A percentile compares a stretch with the other conserved stretches of the same genome.
Evolutionary conservation across 2,888 invertebrate species (phyloP).

Genomic region (Busseola fusca): DNA sequence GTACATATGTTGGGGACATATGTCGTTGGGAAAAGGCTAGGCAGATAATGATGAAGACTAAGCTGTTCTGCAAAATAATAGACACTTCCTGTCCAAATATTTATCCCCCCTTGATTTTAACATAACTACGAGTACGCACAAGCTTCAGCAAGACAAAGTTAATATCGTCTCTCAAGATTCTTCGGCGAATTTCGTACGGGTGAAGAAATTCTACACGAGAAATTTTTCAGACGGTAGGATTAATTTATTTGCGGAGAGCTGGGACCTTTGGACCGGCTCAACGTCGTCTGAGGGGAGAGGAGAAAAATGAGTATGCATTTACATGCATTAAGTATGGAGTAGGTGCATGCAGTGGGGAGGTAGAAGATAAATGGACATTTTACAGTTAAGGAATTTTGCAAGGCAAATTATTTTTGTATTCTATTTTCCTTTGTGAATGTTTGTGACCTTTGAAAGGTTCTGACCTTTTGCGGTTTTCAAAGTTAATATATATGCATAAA

Average conservation of each 20-base stretch:
- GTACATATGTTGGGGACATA: no score
- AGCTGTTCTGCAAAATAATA: background rate
- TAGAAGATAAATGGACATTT: conserved; percentile 33
- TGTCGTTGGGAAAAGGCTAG: no score
- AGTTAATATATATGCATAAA: background rate
- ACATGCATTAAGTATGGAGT: conserved; percentile 52
- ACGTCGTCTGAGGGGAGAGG: conserved; percentile 19
- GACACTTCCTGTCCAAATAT: background rate
- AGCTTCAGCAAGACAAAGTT: background rate
- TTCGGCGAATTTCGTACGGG: conserved; percentile 19
- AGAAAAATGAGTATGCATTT: conserved; percentile 58
- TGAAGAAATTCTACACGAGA: conserved; percentile 29
- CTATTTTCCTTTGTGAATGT: background rate
- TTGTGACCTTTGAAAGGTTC: no score
- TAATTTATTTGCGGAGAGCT: conserved; percentile 46
- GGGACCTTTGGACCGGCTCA: conserved; percentile 30
- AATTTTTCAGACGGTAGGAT: conserved; percentile 50
- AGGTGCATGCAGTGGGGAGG: conserved; percentile 38
- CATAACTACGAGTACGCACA: background rate
- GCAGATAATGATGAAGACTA: no score
- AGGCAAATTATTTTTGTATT: conserved; percentile 1
- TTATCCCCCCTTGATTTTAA: background rate
- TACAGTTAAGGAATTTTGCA: conserved; percentile 4
- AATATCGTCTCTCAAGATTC: conserved; percentile 5
- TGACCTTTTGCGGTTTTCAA: conserved; percentile 21